These are phyloP conservation scores for Lindbergichthys nudifrons DNA, from an alignment of 2,797 vertebrate species.

Conservation along the genomic window DNA sequence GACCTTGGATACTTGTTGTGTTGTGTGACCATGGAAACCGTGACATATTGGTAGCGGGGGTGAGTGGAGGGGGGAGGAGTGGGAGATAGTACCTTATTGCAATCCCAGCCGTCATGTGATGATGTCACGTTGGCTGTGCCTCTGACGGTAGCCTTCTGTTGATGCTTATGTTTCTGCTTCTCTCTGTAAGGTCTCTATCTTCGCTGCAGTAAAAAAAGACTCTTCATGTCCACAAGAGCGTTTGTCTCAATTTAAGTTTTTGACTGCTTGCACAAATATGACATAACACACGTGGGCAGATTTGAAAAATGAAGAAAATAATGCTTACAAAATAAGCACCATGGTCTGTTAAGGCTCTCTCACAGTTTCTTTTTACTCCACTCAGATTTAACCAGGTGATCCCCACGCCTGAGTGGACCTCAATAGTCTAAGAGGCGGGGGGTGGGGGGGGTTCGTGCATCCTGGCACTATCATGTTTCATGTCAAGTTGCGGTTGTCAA, in stretches of 20 bases:
- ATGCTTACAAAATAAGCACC: conserved; percentile 7
- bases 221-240: neutral
- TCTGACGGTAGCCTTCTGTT: conserved; percentile 59
- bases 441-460: conserved; percentile 2
- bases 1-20: conserved; percentile 53
- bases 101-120: conserved; percentile 70
- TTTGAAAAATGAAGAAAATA: neutral
- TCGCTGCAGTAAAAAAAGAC: conserved; percentile 5
- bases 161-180: conserved; percentile 4
- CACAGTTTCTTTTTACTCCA: conserved; percentile 13
- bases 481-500: conserved; percentile 31
- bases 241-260: conserved; percentile 17
- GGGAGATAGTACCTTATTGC: conserved; percentile 56
- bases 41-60: conserved; percentile 20
- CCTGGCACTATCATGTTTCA: conserved; percentile 58
- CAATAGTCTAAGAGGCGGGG: conserved; percentile 20
- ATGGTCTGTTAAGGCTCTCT: conserved; percentile 14
- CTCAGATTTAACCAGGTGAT: conserved; percentile 58
- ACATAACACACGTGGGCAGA: neutral
- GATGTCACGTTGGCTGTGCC: conserved; percentile 54
- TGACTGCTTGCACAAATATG: conserved; percentile 15
- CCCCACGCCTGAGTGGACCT: conserved; percentile 48
- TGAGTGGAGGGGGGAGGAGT: neutral
- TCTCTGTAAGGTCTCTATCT: neutral
- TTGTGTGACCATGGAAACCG: conserved; percentile 52